Evolutionary conservation across 2,888 invertebrate genomes (phyloP).

Genomic region (Thalpophila matura): DNA sequence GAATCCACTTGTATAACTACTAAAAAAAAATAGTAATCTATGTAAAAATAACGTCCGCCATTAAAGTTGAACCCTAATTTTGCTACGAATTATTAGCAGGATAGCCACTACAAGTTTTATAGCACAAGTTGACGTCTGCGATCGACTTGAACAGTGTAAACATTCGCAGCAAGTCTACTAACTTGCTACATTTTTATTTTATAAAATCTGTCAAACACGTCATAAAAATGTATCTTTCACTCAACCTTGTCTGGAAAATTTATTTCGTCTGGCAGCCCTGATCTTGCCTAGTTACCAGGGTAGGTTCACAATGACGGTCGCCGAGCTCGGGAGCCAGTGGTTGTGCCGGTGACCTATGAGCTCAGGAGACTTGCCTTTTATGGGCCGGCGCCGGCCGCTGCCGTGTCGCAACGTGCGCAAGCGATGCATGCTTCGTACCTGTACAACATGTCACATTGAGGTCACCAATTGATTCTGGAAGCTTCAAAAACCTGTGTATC

Average conservation of each 20-base stretch:
- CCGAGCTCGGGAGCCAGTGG: constrained; percentile 63
- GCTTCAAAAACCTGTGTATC: constrained; percentile 21
- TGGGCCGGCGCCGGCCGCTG: constrained; percentile 82
- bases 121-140: no score
- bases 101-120: no score
- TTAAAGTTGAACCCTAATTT: no score
- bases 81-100: no score
- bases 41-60: no score
- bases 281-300: constrained; percentile 25
- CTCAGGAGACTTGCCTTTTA: constrained; percentile 82
- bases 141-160: no score
- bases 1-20: no score
- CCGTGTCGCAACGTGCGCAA: constrained; percentile 72
- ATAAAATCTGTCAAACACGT: no score
- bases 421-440: constrained; percentile 61
- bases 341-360: constrained; percentile 84
- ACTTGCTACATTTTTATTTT: no score
- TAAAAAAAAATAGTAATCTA: no score
- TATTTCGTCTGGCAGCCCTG: constrained; percentile 36
- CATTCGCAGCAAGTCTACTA: no score
- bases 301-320: constrained; percentile 46
- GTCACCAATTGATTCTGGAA: constrained; percentile 63
- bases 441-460: constrained; percentile 61
- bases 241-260: background rate
- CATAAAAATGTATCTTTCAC: no score